phyloP scores from a whole-genome alignment of 1,140 invertebrate species.

The Helicoverpa armigera region DNA sequence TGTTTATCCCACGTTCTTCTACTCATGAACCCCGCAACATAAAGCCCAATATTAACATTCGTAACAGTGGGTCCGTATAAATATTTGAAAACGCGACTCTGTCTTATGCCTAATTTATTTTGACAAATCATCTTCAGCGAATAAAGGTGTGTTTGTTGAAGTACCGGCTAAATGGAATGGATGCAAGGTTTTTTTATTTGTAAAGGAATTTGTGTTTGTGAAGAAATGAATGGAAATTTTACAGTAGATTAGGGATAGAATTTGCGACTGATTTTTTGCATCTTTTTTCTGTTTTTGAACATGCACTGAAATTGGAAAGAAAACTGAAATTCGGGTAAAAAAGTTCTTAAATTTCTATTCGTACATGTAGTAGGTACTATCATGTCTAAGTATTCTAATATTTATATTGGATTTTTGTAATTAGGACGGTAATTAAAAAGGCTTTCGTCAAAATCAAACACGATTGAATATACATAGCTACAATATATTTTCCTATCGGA shows the following conservation, averaged over 20 bases:
- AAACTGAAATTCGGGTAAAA: no score
- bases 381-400: no score
- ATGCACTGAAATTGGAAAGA: neutral
- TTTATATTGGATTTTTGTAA: no score
- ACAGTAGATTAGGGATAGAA: neutral
- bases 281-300: no score
- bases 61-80: conserved; percentile 71
- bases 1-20: no score
- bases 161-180: conserved; percentile 19
- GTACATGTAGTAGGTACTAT: no score
- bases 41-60: conserved; percentile 65
- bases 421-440: no score
- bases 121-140: conserved; percentile 81
- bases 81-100: conserved; percentile 80
- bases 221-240: neutral
- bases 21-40: conserved; percentile 53
- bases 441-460: no score
- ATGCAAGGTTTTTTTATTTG: conserved; percentile 12
- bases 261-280: neutral
- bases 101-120: conserved; percentile 85
- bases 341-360: no score
- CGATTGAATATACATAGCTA: no score
- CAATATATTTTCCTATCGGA: no score
- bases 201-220: neutral
- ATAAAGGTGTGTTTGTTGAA: conserved; percentile 64